phyloP scores from a whole-genome alignment of 2,888 invertebrate genomes.

The Cylindroiulus punctatus region DNA sequence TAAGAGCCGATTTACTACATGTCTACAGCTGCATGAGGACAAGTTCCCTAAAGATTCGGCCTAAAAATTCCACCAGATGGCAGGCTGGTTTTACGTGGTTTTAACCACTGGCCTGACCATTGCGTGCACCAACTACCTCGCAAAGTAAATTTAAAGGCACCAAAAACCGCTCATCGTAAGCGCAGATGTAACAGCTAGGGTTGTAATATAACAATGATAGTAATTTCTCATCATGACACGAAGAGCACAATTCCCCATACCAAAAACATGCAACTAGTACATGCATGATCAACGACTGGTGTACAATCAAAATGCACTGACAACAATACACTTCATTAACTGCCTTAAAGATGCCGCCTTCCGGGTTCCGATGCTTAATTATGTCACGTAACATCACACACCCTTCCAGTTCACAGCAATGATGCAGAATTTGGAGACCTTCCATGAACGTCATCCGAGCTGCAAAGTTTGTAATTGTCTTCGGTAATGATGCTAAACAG shows the following conservation, averaged over 20 bases:
- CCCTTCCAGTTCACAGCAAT: background rate
- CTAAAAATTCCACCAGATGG: too few relatives aligned
- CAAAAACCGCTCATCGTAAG: too few relatives aligned
- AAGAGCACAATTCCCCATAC: background rate
- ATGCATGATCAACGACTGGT: background rate
- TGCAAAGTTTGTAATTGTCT: too few relatives aligned
- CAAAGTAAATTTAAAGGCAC: too few relatives aligned
- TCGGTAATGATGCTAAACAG: too few relatives aligned
- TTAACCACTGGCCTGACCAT: too few relatives aligned
- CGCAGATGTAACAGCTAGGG: too few relatives aligned
- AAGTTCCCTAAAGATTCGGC: too few relatives aligned
- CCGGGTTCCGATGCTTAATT: background rate
- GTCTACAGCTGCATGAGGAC: too few relatives aligned
- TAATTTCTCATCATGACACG: background rate
- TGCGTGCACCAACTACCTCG: too few relatives aligned
- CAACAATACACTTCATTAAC: background rate
- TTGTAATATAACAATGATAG: background rate
- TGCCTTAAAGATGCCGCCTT: background rate
- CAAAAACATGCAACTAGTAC: background rate
- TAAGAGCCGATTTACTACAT: too few relatives aligned
- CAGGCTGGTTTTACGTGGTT: too few relatives aligned
- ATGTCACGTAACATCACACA: background rate
- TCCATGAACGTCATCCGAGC: background rate
- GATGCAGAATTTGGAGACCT: background rate
- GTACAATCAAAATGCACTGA: background rate